Conservation (phyloP, 35 echinoderm and acorn worm species). For the Apostichopus californicus region DNA sequence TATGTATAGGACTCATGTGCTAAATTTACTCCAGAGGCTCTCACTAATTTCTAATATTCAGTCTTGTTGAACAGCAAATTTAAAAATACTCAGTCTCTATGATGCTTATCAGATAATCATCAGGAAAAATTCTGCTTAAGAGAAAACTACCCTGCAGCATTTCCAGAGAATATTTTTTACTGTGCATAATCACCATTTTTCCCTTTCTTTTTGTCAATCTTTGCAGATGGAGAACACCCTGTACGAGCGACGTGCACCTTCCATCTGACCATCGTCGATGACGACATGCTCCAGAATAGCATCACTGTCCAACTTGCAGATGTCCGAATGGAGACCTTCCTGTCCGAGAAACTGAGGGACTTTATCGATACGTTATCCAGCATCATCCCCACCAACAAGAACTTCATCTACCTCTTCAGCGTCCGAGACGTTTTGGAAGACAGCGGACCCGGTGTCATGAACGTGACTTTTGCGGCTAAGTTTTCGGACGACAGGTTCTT, state of each 20-base stretch:
- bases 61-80: too few relatives aligned
- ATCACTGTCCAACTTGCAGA: conserved; percentile 87
- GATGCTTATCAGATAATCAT: too few relatives aligned
- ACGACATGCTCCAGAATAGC: conserved; percentile 86
- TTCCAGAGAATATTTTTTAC: too few relatives aligned
- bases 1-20: too few relatives aligned
- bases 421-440: conserved; percentile 63
- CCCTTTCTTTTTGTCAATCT: conserved; percentile 9
- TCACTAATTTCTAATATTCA: too few relatives aligned
- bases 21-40: too few relatives aligned
- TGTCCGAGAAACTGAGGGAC: conserved; percentile 61
- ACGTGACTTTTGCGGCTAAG: conserved; percentile 93
- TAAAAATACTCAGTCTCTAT: too few relatives aligned
- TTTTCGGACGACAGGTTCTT: conserved; percentile 77
- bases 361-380: conserved; percentile 82
- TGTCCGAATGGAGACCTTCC: conserved; percentile 68
- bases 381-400: conserved; percentile 84
- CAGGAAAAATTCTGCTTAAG: too few relatives aligned
- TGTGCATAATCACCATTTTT: background rate
- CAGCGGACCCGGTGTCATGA: conserved; percentile 51
- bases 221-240: conserved; percentile 76
- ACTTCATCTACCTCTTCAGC: conserved; percentile 83
- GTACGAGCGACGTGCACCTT: conserved; percentile 67
- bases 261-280: conserved; percentile 76
- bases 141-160: too few relatives aligned